These are phyloP conservation scores for Danio choprae DNA, from an alignment of 2,797 vertebrate species.

Conservation along the genomic window DNA sequence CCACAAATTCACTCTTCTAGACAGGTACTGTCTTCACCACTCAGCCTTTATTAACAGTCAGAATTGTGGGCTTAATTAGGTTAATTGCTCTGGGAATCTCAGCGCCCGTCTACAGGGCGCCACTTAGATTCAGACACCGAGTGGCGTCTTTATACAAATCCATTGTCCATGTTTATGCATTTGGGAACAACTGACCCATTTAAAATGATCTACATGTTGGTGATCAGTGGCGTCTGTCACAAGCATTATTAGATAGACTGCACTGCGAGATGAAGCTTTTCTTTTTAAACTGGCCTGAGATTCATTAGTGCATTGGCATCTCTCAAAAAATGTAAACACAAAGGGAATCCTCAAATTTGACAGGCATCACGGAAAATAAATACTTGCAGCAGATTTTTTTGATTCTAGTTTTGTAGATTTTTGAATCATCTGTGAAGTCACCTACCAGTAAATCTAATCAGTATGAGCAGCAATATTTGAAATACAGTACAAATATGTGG, in stretches of 20 bases:
- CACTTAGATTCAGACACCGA: constrained; percentile 46
- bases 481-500: background rate
- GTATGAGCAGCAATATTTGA: background rate
- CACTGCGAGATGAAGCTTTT: background rate
- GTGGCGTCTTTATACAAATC: constrained; percentile 27
- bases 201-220: constrained; percentile 40
- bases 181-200: constrained; percentile 53
- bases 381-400: too few relatives aligned
- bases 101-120: constrained; percentile 43
- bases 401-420: too few relatives aligned
- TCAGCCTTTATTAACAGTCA: constrained; percentile 30
- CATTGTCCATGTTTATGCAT: constrained; percentile 49
- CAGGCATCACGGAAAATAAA: background rate
- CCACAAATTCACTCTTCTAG: constrained; percentile 12
- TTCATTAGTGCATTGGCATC: background rate
- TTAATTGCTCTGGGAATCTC: constrained; percentile 58
- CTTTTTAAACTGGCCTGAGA: background rate
- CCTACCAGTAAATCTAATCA: background rate
- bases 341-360: background rate
- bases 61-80: constrained; percentile 49
- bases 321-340: background rate
- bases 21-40: constrained; percentile 41
- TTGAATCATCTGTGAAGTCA: too few relatives aligned
- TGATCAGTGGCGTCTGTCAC: constrained; percentile 17
- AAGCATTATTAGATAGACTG: constrained; percentile 1